A percentile compares a stretch with the other conserved stretches of the same genome.
Conservation (phyloP, 2,797 vertebrate genomes). For the Eutrigla gurnardus region DNA sequence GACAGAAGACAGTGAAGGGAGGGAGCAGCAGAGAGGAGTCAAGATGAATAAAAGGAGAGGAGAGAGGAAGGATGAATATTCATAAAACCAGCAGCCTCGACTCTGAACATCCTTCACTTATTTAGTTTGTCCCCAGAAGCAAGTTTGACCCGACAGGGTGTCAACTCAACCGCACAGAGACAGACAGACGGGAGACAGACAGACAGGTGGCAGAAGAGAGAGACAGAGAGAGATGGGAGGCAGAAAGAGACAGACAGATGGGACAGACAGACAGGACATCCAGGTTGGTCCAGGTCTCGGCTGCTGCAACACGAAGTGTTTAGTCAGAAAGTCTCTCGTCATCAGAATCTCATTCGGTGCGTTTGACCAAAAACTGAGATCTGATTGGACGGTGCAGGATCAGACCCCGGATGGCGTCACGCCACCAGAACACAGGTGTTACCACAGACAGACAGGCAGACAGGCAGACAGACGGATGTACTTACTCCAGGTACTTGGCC, state of each 20-base stretch:
- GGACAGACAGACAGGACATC: constrained; percentile 21
- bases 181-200: neutral
- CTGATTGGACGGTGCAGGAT: too few species aligned
- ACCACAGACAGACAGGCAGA: neutral
- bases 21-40: neutral
- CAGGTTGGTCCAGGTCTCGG: too few species aligned
- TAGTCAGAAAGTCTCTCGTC: too few species aligned
- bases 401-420: too few species aligned
- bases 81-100: constrained; percentile 16
- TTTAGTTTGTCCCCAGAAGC: constrained; percentile 50
- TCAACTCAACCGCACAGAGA: constrained; percentile 5
- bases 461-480: constrained; percentile 67
- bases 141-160: constrained; percentile 26
- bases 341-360: too few species aligned
- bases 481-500: constrained; percentile 99
- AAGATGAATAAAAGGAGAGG: neutral
- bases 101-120: constrained; percentile 44
- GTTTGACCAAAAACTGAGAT: too few species aligned
- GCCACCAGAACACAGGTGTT: too few species aligned
- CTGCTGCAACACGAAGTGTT: too few species aligned
- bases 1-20: neutral
- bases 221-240: constrained; percentile 32
- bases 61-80: constrained; percentile 34
- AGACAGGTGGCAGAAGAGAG: neutral
- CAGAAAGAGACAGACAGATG: constrained; percentile 21